Conservation (phyloP, 2,888 invertebrate species). For the Diploptera punctata region DNA sequence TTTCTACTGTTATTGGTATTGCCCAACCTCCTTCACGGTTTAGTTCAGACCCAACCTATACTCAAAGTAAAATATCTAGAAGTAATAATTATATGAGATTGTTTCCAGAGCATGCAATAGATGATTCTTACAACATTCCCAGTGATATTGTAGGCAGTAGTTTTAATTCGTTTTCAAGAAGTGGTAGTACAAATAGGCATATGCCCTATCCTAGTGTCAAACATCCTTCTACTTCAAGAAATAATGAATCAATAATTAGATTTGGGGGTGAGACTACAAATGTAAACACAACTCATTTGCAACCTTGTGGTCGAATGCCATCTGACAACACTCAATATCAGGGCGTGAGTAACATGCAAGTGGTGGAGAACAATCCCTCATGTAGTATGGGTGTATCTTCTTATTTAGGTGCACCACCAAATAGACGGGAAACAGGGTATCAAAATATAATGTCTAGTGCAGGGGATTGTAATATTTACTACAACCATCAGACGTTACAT, state of each 20-base stretch:
- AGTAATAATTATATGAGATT: constrained; percentile 10
- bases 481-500: background rate
- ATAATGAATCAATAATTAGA: constrained; percentile 1
- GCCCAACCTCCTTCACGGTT: constrained; percentile 33
- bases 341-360: constrained; percentile 16
- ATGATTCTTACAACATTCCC: background rate
- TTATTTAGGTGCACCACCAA: background rate
- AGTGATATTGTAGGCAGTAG: background rate
- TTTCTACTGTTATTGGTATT: constrained; percentile 22
- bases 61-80: constrained; percentile 29
- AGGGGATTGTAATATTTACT: no score
- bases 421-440: background rate
- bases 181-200: background rate
- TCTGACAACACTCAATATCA: constrained; percentile 9
- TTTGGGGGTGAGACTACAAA: background rate
- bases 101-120: background rate
- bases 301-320: constrained; percentile 12
- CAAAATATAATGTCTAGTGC: background rate
- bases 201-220: background rate
- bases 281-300: background rate
- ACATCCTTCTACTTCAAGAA: no score
- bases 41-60: constrained; percentile 30
- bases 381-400: background rate
- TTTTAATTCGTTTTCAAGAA: constrained; percentile 3
- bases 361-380: constrained; percentile 1